Conservation (phyloP, 2,113 vertebrate genomes). For the Sitta europaea region DNA sequence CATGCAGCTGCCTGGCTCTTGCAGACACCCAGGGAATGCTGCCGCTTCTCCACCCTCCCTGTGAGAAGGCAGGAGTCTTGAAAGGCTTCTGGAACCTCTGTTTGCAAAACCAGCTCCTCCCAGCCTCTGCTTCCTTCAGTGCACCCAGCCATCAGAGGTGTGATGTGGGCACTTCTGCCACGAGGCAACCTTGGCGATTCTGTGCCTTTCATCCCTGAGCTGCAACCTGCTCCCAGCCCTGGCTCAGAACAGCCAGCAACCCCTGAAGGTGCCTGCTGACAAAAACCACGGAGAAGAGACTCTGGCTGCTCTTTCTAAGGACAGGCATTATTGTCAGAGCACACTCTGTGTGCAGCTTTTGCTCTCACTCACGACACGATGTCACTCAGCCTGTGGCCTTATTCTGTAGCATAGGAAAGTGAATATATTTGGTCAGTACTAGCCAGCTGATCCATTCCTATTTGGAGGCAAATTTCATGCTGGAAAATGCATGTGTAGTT, state of each 20-base stretch:
- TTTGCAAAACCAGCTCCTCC: background rate
- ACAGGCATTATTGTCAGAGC: background rate
- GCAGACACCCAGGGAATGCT: background rate
- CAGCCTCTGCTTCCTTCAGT: background rate
- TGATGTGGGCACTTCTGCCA: background rate
- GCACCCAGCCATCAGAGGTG: background rate
- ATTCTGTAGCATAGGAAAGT: background rate
- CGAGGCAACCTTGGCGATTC: background rate
- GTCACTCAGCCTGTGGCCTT: background rate
- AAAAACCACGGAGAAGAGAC: background rate
- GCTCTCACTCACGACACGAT: rapidly evolving
- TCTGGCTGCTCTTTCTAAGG: background rate
- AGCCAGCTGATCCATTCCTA: background rate
- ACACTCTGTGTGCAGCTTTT: rapidly evolving
- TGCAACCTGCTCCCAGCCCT: background rate
- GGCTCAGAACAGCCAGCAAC: background rate
- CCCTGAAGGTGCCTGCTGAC: background rate
- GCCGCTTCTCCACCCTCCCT: background rate
- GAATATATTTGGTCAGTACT: background rate
- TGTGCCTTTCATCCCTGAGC: background rate
- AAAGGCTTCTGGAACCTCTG: background rate
- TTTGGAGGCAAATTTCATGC: background rate
- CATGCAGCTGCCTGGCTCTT: background rate
- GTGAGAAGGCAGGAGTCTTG: background rate
- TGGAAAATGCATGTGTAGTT: background rate